phyloP scores from a whole-genome alignment of 2,113 vertebrate species.

The Microtus ochrogaster region DNA sequence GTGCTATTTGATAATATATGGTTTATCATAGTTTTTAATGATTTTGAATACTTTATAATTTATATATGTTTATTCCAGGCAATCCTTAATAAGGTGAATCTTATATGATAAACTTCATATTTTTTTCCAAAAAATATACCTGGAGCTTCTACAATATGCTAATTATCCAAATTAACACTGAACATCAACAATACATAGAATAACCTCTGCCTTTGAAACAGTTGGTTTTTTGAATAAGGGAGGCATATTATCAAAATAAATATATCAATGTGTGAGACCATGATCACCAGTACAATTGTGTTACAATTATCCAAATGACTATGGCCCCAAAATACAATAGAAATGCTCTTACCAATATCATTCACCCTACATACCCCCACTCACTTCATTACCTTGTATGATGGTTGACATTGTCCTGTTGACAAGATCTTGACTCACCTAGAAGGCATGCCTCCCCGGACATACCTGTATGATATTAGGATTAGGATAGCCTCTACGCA shows the following conservation, averaged over 20 bases:
- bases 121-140: neutral
- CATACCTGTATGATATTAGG: neutral
- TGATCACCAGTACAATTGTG: constrained; percentile 12
- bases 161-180: neutral
- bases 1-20: constrained; percentile 13
- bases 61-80: neutral
- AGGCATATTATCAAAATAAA: neutral
- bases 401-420: neutral
- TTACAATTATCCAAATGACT: constrained; percentile 4
- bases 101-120: neutral
- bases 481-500: neutral
- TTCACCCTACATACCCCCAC: neutral
- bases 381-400: neutral
- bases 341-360: neutral
- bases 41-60: constrained; percentile 2
- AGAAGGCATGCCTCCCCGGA: neutral
- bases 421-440: neutral
- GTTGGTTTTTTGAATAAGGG: constrained; percentile 21
- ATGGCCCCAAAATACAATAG: neutral
- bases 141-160: neutral
- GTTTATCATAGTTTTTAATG: constrained; percentile 1
- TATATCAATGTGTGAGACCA: neutral
- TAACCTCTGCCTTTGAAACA: neutral
- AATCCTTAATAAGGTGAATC: neutral
- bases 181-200: neutral